phyloP scores from a whole-genome alignment of 2,888 invertebrate genomes.

The Drosophila colorata region DNA sequence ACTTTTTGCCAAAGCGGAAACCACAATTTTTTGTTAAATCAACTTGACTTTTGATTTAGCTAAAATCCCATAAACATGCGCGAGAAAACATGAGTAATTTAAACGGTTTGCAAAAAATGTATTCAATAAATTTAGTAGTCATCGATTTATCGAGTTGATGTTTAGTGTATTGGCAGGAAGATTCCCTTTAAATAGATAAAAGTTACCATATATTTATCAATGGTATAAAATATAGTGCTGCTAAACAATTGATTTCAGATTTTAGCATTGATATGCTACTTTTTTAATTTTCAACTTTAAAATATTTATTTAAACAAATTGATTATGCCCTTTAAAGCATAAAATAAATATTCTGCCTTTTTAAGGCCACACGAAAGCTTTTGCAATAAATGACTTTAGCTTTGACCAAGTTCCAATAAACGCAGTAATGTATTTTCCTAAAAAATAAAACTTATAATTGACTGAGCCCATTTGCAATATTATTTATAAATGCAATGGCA shows the following conservation, averaged over 20 bases:
- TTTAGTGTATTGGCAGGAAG: neutral
- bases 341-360: slow-evolving; percentile 6
- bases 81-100: slow-evolving; percentile 15
- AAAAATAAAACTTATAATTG: slow-evolving; percentile 16
- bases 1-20: slow-evolving; percentile 45
- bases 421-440: neutral
- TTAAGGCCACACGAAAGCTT: slow-evolving; percentile 5
- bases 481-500: slow-evolving; percentile 30
- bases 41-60: slow-evolving; percentile 36
- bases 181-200: too few relatives aligned
- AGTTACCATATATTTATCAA: too few relatives aligned
- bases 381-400: slow-evolving; percentile 28
- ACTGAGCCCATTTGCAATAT: slow-evolving; percentile 29
- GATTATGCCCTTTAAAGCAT: neutral
- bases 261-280: neutral
- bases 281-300: neutral
- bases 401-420: slow-evolving; percentile 44
- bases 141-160: neutral
- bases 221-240: too few relatives aligned
- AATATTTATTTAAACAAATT: neutral
- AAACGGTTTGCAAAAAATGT: slow-evolving; percentile 11
- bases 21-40: slow-evolving; percentile 14
- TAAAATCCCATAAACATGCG: slow-evolving; percentile 13
- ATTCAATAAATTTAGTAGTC: slow-evolving; percentile 10
- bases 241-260: neutral